Evolutionary conservation across 2,797 vertebrate genomes (phyloP).

Genomic region (Paramormyrops hopkinsi): DNA sequence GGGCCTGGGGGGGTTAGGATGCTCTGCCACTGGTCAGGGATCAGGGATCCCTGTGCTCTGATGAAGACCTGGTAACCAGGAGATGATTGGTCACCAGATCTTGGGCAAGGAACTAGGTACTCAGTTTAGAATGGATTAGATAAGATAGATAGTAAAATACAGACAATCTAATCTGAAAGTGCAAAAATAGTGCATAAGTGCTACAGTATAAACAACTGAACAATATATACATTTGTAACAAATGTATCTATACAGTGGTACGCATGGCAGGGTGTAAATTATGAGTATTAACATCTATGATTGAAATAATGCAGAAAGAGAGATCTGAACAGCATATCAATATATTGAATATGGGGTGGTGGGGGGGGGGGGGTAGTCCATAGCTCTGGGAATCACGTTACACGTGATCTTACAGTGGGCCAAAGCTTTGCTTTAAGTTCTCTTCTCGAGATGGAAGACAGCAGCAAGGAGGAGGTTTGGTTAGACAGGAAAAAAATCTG

Average conservation of each 20-base stretch:
- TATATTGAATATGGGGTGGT: background rate
- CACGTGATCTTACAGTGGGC: background rate
- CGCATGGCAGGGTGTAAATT: background rate
- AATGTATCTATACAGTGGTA: background rate
- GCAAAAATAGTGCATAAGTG: background rate
- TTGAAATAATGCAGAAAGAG: background rate
- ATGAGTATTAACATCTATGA: background rate
- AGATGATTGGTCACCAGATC: background rate
- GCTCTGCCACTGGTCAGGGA: background rate
- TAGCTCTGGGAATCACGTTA: background rate
- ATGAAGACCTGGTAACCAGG: background rate
- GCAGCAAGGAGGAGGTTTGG: background rate
- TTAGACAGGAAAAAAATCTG: background rate
- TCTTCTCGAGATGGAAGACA: background rate
- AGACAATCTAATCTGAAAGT: background rate
- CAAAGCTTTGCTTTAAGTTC: background rate
- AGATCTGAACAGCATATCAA: background rate
- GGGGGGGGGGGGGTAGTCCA: background rate
- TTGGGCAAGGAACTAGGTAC: background rate
- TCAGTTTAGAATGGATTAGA: background rate
- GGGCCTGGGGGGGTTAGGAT: background rate
- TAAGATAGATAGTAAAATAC: background rate
- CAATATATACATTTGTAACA: background rate
- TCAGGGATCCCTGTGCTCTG: background rate
- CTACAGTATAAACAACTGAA: background rate